Evolutionary conservation across 1,140 invertebrate species (phyloP).

Genomic region (Cylas formicarius): DNA sequence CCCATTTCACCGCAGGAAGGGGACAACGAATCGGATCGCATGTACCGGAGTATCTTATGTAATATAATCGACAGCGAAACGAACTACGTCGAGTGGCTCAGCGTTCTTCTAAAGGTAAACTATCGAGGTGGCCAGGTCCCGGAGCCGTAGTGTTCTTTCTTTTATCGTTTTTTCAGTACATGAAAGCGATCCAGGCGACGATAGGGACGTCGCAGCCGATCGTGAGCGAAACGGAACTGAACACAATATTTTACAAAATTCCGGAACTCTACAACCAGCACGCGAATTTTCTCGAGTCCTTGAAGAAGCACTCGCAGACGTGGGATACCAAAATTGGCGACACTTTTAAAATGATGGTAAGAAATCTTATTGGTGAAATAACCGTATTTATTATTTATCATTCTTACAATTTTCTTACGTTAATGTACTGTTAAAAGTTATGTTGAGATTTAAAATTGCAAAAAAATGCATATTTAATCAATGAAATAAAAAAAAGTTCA

Average conservation of each 20-base stretch:
- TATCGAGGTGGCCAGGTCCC: neutral
- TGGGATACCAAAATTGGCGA: conserved; percentile 72
- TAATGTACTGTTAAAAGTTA: too few relatives aligned
- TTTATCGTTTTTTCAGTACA: conserved; percentile 59
- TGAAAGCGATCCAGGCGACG: conserved; percentile 85
- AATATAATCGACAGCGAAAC: conserved; percentile 88
- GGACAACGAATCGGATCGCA: conserved; percentile 58
- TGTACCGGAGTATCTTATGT: conserved; percentile 75
- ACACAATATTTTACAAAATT: conserved; percentile 89
- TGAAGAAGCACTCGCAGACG: conserved; percentile 61
- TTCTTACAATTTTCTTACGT: neutral
- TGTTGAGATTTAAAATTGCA: too few relatives aligned
- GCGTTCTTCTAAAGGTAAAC: conserved; percentile 76
- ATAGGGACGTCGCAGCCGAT: conserved; percentile 82
- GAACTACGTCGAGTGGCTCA: conserved; percentile 81
- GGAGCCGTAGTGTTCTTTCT: neutral
- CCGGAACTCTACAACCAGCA: conserved; percentile 78
- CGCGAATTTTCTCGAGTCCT: conserved; percentile 68
- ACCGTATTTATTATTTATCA: neutral
- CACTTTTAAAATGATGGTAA: conserved; percentile 69
- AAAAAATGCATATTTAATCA: too few relatives aligned
- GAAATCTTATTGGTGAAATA: neutral
- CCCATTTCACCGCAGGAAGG: conserved; percentile 28
- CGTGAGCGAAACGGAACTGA: conserved; percentile 80
- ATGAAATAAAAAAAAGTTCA: too few relatives aligned